A percentile compares a stretch with the other conserved stretches of the same genome.
Conservation (phyloP, 1,140 invertebrate genomes). For the Macrobrachium rosenbergii region DNA sequence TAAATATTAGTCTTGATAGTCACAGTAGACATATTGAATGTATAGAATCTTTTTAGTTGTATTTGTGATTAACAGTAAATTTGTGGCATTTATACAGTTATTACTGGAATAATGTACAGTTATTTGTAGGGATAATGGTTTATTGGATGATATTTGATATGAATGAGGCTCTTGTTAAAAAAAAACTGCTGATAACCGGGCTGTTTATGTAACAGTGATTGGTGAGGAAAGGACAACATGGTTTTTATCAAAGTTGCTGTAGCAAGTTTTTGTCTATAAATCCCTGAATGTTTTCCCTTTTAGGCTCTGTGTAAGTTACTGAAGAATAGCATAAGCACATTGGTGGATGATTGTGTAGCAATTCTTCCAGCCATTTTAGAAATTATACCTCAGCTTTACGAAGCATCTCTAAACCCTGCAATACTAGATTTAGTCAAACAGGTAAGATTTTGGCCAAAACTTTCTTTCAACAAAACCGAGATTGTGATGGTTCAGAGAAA, state of each 20-base stretch:
- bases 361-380: conserved; percentile 60
- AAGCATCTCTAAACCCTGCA: conserved; percentile 60
- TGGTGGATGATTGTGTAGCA: conserved; percentile 57
- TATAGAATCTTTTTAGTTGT: too few relatives aligned
- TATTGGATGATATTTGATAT: background rate
- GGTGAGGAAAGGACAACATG: background rate
- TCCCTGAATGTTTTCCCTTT: conserved; percentile 14
- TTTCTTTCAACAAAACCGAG: background rate
- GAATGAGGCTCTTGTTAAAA: background rate
- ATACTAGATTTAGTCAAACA: conserved; percentile 65
- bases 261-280: background rate
- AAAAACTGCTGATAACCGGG: background rate
- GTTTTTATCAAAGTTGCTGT: background rate
- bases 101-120: too few relatives aligned
- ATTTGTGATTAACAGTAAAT: too few relatives aligned
- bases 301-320: conserved; percentile 63
- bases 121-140: background rate
- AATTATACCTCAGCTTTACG: conserved; percentile 65
- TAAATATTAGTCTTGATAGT: too few relatives aligned
- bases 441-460: conserved; percentile 17
- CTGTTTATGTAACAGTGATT: background rate
- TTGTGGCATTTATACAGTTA: too few relatives aligned
- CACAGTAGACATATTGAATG: too few relatives aligned
- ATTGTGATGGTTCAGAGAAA: background rate
- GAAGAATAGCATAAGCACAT: conserved; percentile 64